These are phyloP conservation scores for Pachypanchax playfairii DNA, from an alignment of 2,113 vertebrate genomes.

Conservation along the genomic window DNA sequence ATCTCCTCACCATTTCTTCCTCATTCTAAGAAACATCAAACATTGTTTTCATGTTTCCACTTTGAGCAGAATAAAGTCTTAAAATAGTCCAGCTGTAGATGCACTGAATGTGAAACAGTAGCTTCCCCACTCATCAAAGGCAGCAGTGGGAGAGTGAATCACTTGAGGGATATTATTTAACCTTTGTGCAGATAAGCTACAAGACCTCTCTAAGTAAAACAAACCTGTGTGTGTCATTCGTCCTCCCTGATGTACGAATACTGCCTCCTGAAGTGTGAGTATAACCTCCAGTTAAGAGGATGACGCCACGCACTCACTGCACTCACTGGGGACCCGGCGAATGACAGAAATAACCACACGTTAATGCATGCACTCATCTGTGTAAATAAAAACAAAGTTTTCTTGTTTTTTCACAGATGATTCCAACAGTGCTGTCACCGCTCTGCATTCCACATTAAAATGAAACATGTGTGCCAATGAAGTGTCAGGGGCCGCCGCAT, in stretches of 20 bases:
- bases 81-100: conserved; percentile 34
- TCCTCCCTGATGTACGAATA: conserved; percentile 33
- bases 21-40: conserved; percentile 41
- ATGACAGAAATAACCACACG: conserved; percentile 20
- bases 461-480: conserved; percentile 19
- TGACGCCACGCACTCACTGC: conserved; percentile 40
- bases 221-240: conserved; percentile 40
- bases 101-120: conserved; percentile 36
- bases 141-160: conserved; percentile 28
- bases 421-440: conserved; percentile 3
- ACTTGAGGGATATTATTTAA: conserved; percentile 40
- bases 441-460: conserved; percentile 12
- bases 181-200: conserved; percentile 48
- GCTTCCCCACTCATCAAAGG: background rate
- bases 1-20: conserved; percentile 17
- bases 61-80: conserved; percentile 12
- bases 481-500: conserved; percentile 8
- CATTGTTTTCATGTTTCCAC: conserved; percentile 25
- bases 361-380: conserved; percentile 17
- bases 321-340: conserved; percentile 37
- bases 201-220: conserved; percentile 38
- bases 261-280: conserved; percentile 25
- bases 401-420: conserved; percentile 2
- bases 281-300: conserved; percentile 48
- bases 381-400: conserved; percentile 33